Evolutionary conservation across 2,797 vertebrate genomes (phyloP).

Genomic region (Tiaroga cobitis): DNA sequence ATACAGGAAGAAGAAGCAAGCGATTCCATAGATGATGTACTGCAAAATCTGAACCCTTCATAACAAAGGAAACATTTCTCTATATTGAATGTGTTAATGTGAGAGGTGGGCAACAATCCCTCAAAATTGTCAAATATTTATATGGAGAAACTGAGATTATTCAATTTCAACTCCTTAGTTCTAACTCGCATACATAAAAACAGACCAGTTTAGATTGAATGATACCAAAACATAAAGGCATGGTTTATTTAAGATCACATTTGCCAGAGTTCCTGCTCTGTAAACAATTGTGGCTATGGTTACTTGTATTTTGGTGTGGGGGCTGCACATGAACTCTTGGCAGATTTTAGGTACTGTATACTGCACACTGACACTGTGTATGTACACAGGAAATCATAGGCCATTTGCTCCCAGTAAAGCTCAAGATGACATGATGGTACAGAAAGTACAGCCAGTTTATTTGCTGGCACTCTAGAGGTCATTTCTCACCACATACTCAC

Average conservation of each 20-base stretch:
- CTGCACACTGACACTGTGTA: slow-evolving; percentile 6
- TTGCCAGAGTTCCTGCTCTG: not conserved
- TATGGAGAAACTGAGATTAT: not conserved
- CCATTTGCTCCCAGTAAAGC: not conserved
- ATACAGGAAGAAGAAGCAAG: slow-evolving; percentile 96
- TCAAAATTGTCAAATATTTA: not conserved
- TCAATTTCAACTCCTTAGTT: not conserved
- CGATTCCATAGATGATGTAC: slow-evolving; percentile 97
- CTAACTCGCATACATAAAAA: not conserved
- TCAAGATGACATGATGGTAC: slow-evolving; percentile 4
- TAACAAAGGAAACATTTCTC: slow-evolving; percentile 12
- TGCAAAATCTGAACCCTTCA: slow-evolving; percentile 95
- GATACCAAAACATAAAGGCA: not conserved
- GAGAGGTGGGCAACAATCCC: not conserved
- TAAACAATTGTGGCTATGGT: slow-evolving; percentile 9
- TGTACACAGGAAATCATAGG: slow-evolving; percentile 13
- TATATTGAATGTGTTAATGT: not conserved
- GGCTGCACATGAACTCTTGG: not conserved
- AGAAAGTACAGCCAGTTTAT: not conserved
- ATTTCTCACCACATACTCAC: slow-evolving; percentile 17
- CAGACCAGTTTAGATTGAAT: not conserved
- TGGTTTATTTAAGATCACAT: not conserved
- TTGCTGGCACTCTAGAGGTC: slow-evolving; percentile 12
- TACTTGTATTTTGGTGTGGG: no score
- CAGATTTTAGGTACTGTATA: not conserved